Percentiles rank a stretch among this genome's conserved stretches.
Conservation (phyloP, 2,888 invertebrate species). For the Cephus spinipes region DNA sequence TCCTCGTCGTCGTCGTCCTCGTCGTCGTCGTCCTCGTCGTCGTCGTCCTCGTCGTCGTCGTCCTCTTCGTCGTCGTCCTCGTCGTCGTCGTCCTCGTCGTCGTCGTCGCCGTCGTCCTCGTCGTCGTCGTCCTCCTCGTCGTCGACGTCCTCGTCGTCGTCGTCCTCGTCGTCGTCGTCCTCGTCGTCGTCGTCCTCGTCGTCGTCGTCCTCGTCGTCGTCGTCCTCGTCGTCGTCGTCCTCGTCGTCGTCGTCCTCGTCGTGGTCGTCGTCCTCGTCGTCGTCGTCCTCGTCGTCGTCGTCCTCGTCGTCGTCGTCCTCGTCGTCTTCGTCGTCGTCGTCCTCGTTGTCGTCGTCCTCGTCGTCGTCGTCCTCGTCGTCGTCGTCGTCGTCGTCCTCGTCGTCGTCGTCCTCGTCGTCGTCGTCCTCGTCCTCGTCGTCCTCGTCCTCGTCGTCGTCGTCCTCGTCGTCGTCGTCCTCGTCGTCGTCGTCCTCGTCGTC, state of each 20-base stretch:
- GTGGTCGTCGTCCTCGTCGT: background rate
- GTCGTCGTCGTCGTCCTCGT: conserved; percentile 3
- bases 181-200: background rate
- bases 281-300: background rate
- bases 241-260: background rate
- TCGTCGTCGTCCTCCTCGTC: too few relatives aligned
- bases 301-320: too few relatives aligned
- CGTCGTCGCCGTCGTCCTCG: too few relatives aligned
- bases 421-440: background rate
- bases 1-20: too few relatives aligned
- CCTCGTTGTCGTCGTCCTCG: too few relatives aligned
- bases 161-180: background rate
- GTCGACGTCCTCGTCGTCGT: conserved; percentile 1
- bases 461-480: background rate
- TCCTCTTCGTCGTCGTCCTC: too few relatives aligned
- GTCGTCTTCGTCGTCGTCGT: too few relatives aligned
- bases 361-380: too few relatives aligned
- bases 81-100: too few relatives aligned
- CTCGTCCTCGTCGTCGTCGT: background rate
- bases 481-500: background rate
- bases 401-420: background rate
- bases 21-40: too few relatives aligned
- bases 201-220: background rate
- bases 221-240: conserved; percentile 3
- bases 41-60: too few relatives aligned